These are phyloP conservation scores for Eupeodes corollae DNA, from an alignment of 1,140 invertebrate genomes.

Conservation along the genomic window DNA sequence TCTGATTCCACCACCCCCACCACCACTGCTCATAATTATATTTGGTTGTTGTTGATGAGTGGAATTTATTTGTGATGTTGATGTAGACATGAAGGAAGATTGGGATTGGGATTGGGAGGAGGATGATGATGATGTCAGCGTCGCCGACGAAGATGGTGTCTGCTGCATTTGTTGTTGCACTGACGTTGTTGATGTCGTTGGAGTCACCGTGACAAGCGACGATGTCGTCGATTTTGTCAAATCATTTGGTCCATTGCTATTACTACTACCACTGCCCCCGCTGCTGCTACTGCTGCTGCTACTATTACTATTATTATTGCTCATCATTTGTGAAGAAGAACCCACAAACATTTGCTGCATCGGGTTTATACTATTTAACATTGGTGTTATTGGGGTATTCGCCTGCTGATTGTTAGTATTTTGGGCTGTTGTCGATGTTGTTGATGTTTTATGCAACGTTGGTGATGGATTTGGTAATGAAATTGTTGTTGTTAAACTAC, in stretches of 20 bases:
- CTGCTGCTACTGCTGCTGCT: slow-evolving; percentile 3
- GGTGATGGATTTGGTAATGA: slow-evolving; percentile 6
- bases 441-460: slow-evolving; percentile 16
- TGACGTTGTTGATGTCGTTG: slow-evolving; percentile 9
- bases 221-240: slow-evolving; percentile 10
- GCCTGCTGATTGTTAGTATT: slow-evolving; percentile 4
- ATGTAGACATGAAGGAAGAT: not conserved
- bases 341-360: not conserved
- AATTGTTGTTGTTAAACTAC: not conserved
- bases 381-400: slow-evolving; percentile 1
- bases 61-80: slow-evolving; percentile 6
- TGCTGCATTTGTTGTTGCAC: slow-evolving; percentile 8
- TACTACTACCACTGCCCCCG: slow-evolving; percentile 5
- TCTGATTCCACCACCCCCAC: slow-evolving; percentile 21
- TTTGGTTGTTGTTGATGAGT: slow-evolving; percentile 4
- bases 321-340: slow-evolving; percentile 1
- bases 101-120: not conserved
- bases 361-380: slow-evolving; percentile 1
- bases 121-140: not conserved
- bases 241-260: slow-evolving; percentile 25
- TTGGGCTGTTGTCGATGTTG: slow-evolving; percentile 30
- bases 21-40: not conserved
- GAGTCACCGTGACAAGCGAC: slow-evolving; percentile 4
- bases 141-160: slow-evolving; percentile 1
- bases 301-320: not conserved